Evolutionary conservation across 2,113 vertebrate genomes (phyloP).

Genomic region (Lamprotornis superbus): DNA sequence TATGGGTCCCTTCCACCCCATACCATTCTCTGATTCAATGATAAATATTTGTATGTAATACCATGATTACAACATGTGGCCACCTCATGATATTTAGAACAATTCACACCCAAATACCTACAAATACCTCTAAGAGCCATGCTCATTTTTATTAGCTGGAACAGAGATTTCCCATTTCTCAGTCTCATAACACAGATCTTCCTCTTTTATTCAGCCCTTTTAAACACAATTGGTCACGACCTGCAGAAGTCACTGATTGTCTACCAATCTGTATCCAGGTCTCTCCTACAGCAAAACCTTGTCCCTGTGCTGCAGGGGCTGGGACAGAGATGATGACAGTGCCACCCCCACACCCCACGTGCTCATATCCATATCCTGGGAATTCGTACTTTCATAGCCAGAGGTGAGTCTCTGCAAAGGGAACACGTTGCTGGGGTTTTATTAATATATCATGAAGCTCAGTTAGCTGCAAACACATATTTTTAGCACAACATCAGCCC

Average conservation of each 20-base stretch:
- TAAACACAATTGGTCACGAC: fast-evolving
- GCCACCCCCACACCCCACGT: fast-evolving
- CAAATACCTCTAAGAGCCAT: not conserved
- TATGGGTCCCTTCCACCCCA: not conserved
- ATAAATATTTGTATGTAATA: not conserved
- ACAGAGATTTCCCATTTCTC: not conserved
- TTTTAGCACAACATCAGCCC: constrained; percentile 21
- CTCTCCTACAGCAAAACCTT: not conserved
- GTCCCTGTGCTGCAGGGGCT: not conserved
- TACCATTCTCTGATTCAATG: not conserved
- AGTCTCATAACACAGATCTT: not conserved
- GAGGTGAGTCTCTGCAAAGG: not conserved
- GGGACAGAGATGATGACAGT: not conserved
- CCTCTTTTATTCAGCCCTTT: not conserved
- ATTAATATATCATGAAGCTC: constrained; percentile 12
- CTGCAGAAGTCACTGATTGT: not conserved
- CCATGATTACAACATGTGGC: not conserved
- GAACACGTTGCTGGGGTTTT: not conserved
- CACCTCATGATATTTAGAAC: not conserved
- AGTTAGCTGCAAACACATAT: constrained; percentile 11
- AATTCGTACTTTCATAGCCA: not conserved
- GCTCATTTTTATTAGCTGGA: not conserved
- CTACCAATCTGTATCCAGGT: not conserved
- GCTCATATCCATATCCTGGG: not conserved
- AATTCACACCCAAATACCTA: not conserved